Evolutionary conservation across 64 coral and sea anemone genomes (phyloP).

Genomic region (Montipora cactus): DNA sequence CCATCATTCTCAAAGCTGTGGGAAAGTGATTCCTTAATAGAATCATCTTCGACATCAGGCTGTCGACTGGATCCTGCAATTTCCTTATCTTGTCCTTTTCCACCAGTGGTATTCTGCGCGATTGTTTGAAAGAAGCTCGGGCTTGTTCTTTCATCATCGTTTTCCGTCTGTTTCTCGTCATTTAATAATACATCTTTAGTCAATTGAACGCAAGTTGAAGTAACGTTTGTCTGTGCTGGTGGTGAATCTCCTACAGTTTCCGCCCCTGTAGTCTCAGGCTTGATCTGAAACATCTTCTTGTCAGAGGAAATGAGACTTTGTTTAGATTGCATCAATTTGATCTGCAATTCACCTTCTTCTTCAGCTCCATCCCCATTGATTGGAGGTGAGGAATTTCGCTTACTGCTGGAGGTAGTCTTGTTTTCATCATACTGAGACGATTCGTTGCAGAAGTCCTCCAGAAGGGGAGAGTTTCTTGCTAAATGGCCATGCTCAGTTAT

Average conservation of each 20-base stretch:
- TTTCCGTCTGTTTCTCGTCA: neutral
- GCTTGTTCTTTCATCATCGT: neutral
- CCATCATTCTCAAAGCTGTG: neutral
- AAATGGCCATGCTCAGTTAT: conserved; percentile 14
- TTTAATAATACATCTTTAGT: neutral
- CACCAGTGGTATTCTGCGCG: neutral
- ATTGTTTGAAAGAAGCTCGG: conserved; percentile 1
- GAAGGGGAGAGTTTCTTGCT: neutral
- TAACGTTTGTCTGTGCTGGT: neutral
- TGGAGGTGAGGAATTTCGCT: neutral
- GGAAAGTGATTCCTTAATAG: conserved; percentile 4
- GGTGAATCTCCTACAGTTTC: neutral
- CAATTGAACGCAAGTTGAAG: neutral
- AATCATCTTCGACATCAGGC: neutral
- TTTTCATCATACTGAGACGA: neutral
- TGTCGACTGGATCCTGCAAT: neutral
- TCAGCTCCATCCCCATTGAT: neutral
- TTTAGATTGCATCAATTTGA: neutral
- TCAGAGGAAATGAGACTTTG: neutral
- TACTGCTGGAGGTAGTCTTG: neutral
- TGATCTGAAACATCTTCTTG: neutral
- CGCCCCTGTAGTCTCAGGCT: neutral
- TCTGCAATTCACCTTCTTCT: neutral
- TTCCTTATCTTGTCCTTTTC: neutral
- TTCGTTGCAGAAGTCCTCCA: neutral